A percentile compares a stretch with the other conserved stretches of the same genome.
Evolutionary conservation across 1,140 invertebrate genomes (phyloP).

Genomic region (Aculops lycopersici): DNA sequence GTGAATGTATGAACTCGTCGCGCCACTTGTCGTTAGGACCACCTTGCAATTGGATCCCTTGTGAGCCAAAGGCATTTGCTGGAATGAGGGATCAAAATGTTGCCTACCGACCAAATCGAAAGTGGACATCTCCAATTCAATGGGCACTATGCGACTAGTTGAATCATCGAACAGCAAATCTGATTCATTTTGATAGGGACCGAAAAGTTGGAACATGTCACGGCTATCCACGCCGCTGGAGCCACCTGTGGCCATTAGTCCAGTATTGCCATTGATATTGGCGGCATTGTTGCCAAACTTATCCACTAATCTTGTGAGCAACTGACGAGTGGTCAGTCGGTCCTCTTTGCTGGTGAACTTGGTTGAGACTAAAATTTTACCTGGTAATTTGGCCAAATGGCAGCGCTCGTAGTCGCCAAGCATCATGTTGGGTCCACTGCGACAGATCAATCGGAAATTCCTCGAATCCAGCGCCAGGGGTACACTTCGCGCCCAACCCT

Average conservation of each 20-base stretch:
- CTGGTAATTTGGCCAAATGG: conserved; percentile 5
- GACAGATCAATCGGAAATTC: neutral
- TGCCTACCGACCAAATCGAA: too few species aligned
- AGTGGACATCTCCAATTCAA: conserved; percentile 3
- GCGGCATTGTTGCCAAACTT: conserved; percentile 1
- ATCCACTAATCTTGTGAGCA: conserved; percentile 4
- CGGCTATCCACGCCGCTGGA: too few species aligned
- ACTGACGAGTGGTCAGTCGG: neutral
- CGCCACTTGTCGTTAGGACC: too few species aligned
- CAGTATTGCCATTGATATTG: too few species aligned
- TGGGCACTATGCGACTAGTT: neutral
- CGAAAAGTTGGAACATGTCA: conserved; percentile 6
- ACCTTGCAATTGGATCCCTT: too few species aligned
- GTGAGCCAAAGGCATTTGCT: too few species aligned
- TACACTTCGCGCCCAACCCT: conserved; percentile 4
- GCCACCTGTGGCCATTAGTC: too few species aligned
- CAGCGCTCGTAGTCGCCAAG: conserved; percentile 6
- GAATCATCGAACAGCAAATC: conserved; percentile 7
- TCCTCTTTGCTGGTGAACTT: neutral
- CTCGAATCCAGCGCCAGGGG: conserved; percentile 2
- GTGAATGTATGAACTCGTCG: too few species aligned
- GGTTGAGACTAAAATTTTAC: conserved; percentile 3
- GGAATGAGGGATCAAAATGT: too few species aligned
- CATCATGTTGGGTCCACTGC: neutral
- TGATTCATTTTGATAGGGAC: conserved; percentile 5